phyloP scores from a whole-genome alignment of 2,888 invertebrate species.

The Micropterix aruncella region DNA sequence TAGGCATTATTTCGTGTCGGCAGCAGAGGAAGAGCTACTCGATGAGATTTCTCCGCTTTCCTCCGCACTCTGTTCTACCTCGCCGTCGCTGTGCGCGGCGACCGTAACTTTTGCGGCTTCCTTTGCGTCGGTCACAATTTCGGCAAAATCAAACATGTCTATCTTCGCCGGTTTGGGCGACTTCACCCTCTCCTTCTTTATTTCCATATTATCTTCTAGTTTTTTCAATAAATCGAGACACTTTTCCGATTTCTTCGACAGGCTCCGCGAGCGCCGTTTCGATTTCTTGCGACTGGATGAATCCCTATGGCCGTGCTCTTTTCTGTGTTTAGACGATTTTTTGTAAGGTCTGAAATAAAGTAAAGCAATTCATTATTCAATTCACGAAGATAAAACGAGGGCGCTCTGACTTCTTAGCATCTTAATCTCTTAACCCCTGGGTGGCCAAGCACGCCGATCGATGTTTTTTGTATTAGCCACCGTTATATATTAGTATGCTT shows the following conservation, averaged over 20 bases:
- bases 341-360: neutral
- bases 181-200: neutral
- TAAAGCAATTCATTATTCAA: neutral
- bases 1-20: no score
- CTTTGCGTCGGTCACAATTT: neutral
- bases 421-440: no score
- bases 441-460: no score
- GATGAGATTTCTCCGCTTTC: slow-evolving; percentile 1
- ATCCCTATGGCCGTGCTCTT: neutral
- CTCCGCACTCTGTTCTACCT: slow-evolving; percentile 4
- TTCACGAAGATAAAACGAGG: no score
- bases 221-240: neutral
- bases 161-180: neutral
- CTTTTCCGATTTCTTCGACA: neutral
- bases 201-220: neutral
- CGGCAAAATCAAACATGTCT: no score
- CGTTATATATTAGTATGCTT: no score
- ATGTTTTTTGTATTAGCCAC: no score
- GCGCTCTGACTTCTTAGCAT: no score
- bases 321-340: neutral
- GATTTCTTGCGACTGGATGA: neutral
- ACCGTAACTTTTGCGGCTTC: neutral
- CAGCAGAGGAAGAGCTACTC: slow-evolving; percentile 1
- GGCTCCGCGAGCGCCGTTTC: neutral
- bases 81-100: slow-evolving; percentile 4